Percentiles rank a stretch among this genome's conserved stretches.
Evolutionary conservation across 2,888 invertebrate species (phyloP).

Genomic region (Eristalinus sepulchralis): DNA sequence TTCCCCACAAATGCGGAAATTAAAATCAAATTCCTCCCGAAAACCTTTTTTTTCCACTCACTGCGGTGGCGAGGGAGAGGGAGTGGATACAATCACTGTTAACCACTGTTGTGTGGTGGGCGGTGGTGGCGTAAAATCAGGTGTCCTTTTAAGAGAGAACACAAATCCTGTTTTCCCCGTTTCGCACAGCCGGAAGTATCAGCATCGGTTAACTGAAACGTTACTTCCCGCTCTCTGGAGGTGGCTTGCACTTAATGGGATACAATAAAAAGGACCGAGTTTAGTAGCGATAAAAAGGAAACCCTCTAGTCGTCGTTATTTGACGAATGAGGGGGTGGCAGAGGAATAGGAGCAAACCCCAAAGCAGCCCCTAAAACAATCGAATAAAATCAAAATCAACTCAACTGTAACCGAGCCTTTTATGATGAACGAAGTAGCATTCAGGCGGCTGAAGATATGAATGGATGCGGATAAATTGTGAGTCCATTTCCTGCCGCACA

Average conservation of each 20-base stretch:
- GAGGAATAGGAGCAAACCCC: not conserved
- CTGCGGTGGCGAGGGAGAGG: not conserved
- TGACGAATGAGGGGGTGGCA: not conserved
- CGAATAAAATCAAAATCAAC: constrained; percentile 22
- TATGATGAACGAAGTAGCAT: constrained; percentile 22
- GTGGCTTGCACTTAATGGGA: constrained; percentile 20
- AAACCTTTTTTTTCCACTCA: not conserved
- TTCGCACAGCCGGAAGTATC: not conserved
- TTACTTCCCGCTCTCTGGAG: not conserved
- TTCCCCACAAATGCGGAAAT: constrained; percentile 34
- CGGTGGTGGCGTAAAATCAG: constrained; percentile 19
- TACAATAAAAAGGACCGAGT: constrained; percentile 34
- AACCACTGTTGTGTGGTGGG: not conserved
- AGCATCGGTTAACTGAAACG: not conserved
- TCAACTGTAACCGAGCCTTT: constrained; percentile 29
- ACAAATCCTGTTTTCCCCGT: constrained; percentile 24
- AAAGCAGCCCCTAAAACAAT: constrained; percentile 16
- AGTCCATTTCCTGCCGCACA: not conserved
- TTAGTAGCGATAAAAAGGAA: constrained; percentile 24
- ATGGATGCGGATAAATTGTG: constrained; percentile 5
- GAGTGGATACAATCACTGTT: not conserved
- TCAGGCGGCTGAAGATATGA: not conserved
- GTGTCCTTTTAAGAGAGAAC: constrained; percentile 11
- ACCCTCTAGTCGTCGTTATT: constrained; percentile 3
- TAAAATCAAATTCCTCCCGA: constrained; percentile 24